Conservation (phyloP, 2,797 vertebrate genomes). For the Neopelma chrysocephalum region DNA sequence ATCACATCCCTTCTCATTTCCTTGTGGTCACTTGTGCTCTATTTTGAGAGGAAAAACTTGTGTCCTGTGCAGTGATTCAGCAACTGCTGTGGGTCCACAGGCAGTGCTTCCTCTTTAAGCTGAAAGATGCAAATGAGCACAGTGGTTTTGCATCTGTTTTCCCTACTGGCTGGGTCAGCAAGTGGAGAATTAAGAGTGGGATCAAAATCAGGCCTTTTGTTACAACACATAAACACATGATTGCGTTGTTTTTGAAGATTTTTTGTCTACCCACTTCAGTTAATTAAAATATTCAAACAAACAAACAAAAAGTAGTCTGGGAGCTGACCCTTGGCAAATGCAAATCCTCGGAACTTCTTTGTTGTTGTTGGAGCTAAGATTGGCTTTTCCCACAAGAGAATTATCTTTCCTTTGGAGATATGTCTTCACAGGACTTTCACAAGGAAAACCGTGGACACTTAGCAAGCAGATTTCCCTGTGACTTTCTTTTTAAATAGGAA, state of each 20-base stretch:
- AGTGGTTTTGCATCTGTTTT: not conserved
- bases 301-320: not conserved
- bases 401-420: not conserved
- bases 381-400: not conserved
- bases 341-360: not conserved
- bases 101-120: not conserved
- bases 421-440: not conserved
- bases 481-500: not conserved
- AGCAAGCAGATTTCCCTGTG: not conserved
- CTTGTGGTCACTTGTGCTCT: not conserved
- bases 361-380: not conserved
- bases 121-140: not conserved
- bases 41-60: not conserved
- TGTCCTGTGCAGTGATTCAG: not conserved
- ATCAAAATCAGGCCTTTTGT: constrained; percentile 42
- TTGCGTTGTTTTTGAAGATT: not conserved
- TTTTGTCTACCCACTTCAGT: not conserved
- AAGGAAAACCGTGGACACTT: not conserved
- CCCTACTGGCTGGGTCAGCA: not conserved
- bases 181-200: not conserved
- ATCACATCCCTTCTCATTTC: not conserved
- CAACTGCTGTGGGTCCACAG: not conserved
- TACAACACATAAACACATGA: not conserved
- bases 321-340: not conserved
- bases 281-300: constrained; percentile 40